Evolutionary conservation across 1,140 invertebrate genomes (phyloP).

Genomic region (Drosophila trapezifrons): DNA sequence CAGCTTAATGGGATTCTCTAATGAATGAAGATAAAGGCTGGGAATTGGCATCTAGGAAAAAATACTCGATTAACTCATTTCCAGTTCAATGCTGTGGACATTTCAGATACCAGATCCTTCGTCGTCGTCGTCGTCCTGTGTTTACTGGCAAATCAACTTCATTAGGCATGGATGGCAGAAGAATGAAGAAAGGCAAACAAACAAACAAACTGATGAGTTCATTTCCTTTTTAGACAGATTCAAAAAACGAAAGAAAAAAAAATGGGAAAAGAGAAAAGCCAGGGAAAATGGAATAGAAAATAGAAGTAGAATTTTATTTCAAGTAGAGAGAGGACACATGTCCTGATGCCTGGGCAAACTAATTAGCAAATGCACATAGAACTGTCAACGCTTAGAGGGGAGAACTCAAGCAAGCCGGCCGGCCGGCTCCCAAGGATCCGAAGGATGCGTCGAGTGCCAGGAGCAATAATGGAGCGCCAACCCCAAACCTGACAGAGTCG

Average conservation of each 20-base stretch:
- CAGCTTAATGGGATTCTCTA: neutral
- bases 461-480: conserved; percentile 9
- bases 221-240: conserved; percentile 72
- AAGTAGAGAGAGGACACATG: conserved; percentile 32
- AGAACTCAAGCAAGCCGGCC: conserved; percentile 36
- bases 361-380: conserved; percentile 76
- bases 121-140: neutral
- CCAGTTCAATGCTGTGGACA: conserved; percentile 30
- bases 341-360: conserved; percentile 69
- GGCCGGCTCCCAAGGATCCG: conserved; percentile 16
- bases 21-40: neutral
- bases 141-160: conserved; percentile 62
- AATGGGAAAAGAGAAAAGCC: neutral
- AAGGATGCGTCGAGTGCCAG: conserved; percentile 31
- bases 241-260: conserved; percentile 10
- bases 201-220: conserved; percentile 71
- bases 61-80: conserved; percentile 38
- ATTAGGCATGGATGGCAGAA: conserved; percentile 55
- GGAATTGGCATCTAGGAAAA: no score
- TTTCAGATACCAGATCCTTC: conserved; percentile 1
- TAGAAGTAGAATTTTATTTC: conserved; percentile 18
- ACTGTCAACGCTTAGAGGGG: conserved; percentile 58
- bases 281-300: conserved; percentile 10
- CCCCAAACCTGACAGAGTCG: conserved; percentile 25
- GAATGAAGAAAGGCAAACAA: conserved; percentile 33